phyloP scores from a whole-genome alignment of 2,797 vertebrate genomes.

The Karalla daura region DNA sequence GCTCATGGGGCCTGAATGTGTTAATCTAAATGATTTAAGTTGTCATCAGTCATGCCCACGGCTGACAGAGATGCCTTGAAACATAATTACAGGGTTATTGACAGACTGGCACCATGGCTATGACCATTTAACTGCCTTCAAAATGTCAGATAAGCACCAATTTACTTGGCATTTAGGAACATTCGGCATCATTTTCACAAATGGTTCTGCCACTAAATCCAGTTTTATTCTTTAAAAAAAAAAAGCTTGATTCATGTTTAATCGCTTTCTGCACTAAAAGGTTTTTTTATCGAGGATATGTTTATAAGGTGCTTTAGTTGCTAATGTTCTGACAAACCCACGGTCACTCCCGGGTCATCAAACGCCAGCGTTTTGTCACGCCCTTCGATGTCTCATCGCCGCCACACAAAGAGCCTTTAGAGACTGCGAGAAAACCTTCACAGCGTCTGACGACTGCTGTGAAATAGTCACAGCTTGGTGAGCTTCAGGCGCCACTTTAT shows the following conservation, averaged over 20 bases:
- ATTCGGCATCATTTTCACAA: constrained; percentile 17
- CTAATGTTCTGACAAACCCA: neutral
- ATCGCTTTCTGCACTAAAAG: neutral
- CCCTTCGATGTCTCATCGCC: no score
- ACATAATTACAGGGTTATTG: constrained; percentile 40
- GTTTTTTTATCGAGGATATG: neutral
- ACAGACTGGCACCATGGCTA: constrained; percentile 18
- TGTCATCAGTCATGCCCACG: constrained; percentile 17
- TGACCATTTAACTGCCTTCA: constrained; percentile 20
- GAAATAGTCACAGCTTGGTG: no score
- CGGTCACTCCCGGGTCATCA: no score
- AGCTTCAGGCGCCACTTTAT: no score
- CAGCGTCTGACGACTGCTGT: no score
- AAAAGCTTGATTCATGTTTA: constrained; percentile 1
- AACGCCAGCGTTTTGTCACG: no score
- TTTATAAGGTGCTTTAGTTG: neutral
- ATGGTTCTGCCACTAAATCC: neutral
- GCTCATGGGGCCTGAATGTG: constrained; percentile 29
- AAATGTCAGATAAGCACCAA: constrained; percentile 18
- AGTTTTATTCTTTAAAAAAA: neutral
- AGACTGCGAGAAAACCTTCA: no score
- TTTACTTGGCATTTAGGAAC: constrained; percentile 8
- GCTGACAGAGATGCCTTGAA: constrained; percentile 11
- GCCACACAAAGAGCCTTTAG: no score
- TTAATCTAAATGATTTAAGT: constrained; percentile 43